Evolutionary conservation across 2,113 vertebrate species (phyloP).

Genomic region (Chrysemys picta): DNA sequence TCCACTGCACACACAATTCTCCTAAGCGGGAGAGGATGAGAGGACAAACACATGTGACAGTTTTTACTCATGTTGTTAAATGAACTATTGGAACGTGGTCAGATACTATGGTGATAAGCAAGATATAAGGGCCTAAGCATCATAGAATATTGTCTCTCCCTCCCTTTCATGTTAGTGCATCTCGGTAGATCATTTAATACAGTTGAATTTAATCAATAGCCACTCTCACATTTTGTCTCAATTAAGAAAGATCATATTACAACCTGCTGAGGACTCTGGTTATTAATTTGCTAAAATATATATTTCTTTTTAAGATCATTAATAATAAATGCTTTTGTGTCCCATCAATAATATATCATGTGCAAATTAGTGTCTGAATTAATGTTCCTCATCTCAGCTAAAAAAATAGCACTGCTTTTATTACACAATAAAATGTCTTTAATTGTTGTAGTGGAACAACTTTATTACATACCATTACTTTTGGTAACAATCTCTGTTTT

Average conservation of each 20-base stretch:
- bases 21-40: background rate
- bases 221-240: slow-evolving; percentile 29
- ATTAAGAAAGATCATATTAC: slow-evolving; percentile 33
- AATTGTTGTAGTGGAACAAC: slow-evolving; percentile 75
- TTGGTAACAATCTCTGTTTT: slow-evolving; percentile 68
- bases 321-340: slow-evolving; percentile 57
- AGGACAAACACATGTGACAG: background rate
- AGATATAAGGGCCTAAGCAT: background rate
- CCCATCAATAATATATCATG: slow-evolving; percentile 63
- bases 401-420: slow-evolving; percentile 70
- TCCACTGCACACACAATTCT: background rate
- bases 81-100: background rate
- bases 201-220: slow-evolving; percentile 16
- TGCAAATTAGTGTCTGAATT: slow-evolving; percentile 76
- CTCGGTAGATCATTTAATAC: background rate
- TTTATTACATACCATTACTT: slow-evolving; percentile 79
- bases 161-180: background rate
- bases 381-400: slow-evolving; percentile 60
- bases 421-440: slow-evolving; percentile 77
- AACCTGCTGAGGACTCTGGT: slow-evolving; percentile 15
- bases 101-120: background rate
- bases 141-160: background rate
- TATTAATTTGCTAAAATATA: slow-evolving; percentile 21
- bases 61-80: background rate
- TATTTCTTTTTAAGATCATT: slow-evolving; percentile 12